Evolutionary conservation across 2,113 vertebrate genomes (phyloP), one percentile per base, ranked within the genome.

Genomic region (Eupsittula cactorum): DNA sequence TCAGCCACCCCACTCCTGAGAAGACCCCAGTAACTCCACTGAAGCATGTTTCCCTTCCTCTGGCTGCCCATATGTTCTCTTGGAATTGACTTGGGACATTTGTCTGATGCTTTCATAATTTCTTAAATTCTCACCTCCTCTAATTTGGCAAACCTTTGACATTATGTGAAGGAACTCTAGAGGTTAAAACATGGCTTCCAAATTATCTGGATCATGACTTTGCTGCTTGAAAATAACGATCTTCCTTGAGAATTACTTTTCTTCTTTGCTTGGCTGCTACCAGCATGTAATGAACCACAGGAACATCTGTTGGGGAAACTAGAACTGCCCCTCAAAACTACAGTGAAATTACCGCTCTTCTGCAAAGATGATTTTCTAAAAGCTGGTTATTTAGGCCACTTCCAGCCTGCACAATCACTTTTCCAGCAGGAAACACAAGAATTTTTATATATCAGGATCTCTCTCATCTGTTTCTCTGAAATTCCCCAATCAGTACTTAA

Each of bases 401-500:
- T 86, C 37, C 74, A 60, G 60, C 78, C 33, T 39, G 52, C 31
- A 59, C 6, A 33, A 88, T 91, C 42, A 57, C 64, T 83, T 28
- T 57, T 60, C 71, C 80, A 77, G 41, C 15, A 82, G 71, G 12
- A 90, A 78, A 76, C 20, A 10, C 59, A 73, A 23, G 84, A 76
- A 75, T 60, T 92, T 91, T 93, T 90, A 80, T 53, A 4, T 65
- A 96, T 87, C 15, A 77, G 63, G 28, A 71, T 87, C 59, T 88
- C 74, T 88, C 62, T 89, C 65, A 68, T 80, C 68, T 77, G 39
- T 64, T 96, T 83, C 79, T 92, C 67, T 82, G 82, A 92, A 92
- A 88, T 42, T 87, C 28, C 91, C 53, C 78, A 83, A 85, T 49
- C 33, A 84, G 68, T 63, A 95, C 70, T 97, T 92, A 96, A 83